phyloP scores from a whole-genome alignment of 2,797 vertebrate species.

The Phrynocephalus forsythii region DNA sequence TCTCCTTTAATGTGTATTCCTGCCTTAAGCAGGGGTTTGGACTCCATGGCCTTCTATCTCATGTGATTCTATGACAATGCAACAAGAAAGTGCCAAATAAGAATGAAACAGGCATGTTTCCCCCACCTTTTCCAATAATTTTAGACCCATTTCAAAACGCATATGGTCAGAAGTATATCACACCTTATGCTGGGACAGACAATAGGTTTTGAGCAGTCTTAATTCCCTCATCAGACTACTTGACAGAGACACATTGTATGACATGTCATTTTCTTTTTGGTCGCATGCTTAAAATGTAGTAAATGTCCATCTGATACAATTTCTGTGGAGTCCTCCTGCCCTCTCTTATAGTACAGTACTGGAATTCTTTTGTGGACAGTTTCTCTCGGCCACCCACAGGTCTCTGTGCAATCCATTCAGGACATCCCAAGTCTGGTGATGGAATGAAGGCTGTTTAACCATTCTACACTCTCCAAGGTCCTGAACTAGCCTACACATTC shows the following conservation, averaged over 20 bases:
- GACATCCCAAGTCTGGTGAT: background rate
- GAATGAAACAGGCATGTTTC: background rate
- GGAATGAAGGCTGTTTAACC: background rate
- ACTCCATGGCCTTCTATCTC: too few species aligned
- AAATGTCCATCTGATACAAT: background rate
- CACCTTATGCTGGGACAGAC: background rate
- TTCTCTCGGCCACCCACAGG: background rate
- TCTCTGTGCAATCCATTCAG: background rate
- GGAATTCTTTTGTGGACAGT: background rate
- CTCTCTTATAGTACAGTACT: background rate
- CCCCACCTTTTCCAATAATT: background rate
- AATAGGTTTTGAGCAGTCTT: background rate
- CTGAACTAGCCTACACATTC: slow-evolving; percentile 9
- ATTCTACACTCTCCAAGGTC: slow-evolving; percentile 29
- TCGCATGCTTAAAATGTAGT: background rate
- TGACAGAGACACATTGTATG: background rate
- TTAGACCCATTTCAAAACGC: background rate
- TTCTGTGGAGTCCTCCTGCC: background rate
- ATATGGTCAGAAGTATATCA: background rate
- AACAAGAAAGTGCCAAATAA: background rate
- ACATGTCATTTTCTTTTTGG: background rate
- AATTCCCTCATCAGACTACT: background rate
- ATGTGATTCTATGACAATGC: background rate
- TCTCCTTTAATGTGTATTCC: too few species aligned
- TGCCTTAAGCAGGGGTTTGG: too few species aligned